These are phyloP conservation scores for Gobiocypris rarus DNA, from an alignment of 2,113 vertebrate genomes.

Conservation along the genomic window DNA sequence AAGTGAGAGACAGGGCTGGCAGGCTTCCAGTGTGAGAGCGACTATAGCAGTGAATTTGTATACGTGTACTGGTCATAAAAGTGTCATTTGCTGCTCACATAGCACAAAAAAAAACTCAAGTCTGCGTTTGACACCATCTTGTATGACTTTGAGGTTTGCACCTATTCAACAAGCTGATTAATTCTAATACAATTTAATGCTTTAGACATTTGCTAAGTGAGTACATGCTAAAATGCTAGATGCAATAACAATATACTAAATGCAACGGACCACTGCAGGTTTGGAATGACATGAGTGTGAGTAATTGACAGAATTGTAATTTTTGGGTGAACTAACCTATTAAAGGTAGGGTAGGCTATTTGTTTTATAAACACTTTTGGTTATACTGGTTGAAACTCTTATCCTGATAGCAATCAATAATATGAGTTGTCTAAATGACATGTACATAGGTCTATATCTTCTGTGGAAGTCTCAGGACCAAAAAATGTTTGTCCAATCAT, in stretches of 20 bases:
- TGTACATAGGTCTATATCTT: too few species aligned
- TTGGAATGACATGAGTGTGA: too few species aligned
- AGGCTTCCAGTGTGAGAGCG: background rate
- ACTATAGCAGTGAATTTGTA: background rate
- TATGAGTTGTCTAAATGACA: too few species aligned
- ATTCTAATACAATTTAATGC: background rate
- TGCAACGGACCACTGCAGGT: too few species aligned
- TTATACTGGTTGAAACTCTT: too few species aligned
- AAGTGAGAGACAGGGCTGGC: background rate
- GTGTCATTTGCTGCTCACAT: slow-evolving; percentile 63
- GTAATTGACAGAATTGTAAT: too few species aligned
- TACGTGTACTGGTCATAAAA: slow-evolving; percentile 14
- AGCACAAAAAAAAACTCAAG: slow-evolving; percentile 40
- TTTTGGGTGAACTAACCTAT: too few species aligned
- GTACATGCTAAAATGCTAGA: background rate
- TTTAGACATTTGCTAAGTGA: background rate
- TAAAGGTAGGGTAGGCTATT: too few species aligned
- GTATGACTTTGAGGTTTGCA: slow-evolving; percentile 13
- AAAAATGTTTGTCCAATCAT: too few species aligned
- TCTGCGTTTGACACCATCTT: slow-evolving; percentile 40
- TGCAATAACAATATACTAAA: background rate
- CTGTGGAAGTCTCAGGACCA: too few species aligned
- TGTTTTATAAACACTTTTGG: too few species aligned
- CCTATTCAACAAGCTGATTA: background rate
- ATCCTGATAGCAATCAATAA: too few species aligned